Percentiles rank a stretch among this genome's conserved stretches.
These are phyloP conservation scores for Tetraneura akinire DNA, from an alignment of 1,140 invertebrate species.

Conservation along the genomic window DNA sequence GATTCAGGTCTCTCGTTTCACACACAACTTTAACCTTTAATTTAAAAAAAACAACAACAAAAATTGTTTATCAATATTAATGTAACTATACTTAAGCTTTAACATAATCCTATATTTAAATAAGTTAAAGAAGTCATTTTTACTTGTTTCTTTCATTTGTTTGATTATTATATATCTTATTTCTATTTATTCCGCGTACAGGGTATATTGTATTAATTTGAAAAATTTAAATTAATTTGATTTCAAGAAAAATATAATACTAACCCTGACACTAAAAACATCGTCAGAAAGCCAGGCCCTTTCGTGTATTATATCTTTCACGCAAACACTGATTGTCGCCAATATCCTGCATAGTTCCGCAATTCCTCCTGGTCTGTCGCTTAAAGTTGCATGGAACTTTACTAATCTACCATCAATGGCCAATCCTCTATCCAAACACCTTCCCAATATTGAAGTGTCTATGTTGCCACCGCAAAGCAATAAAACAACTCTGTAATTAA, in stretches of 20 bases:
- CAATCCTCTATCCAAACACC: constrained; percentile 85
- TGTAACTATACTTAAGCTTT: too few species aligned
- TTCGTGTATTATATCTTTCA: constrained; percentile 94
- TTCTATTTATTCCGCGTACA: too few species aligned
- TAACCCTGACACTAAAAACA: constrained; percentile 79
- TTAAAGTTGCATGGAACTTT: constrained; percentile 83
- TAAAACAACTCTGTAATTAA: constrained; percentile 72
- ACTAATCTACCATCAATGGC: constrained; percentile 84
- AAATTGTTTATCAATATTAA: too few species aligned
- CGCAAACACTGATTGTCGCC: constrained; percentile 77
- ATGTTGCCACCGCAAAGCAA: constrained; percentile 90
- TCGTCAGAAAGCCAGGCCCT: constrained; percentile 87
- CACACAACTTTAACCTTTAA: constrained; percentile 77
- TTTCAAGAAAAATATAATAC: constrained; percentile 19
- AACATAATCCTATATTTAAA: too few species aligned
- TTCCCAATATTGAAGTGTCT: constrained; percentile 85
- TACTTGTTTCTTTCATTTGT: too few species aligned
- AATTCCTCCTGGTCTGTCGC: constrained; percentile 84
- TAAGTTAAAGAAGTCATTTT: too few species aligned
- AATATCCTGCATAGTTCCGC: constrained; percentile 80
- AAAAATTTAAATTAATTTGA: too few species aligned
- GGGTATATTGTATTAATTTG: too few species aligned
- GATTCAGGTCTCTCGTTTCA: constrained; percentile 80
- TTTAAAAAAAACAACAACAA: not conserved
- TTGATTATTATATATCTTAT: too few species aligned